Evolutionary conservation across 2,797 vertebrate genomes (phyloP), one percentile per base, ranked within the genome.

Genomic region (Xiphophorus birchmanni): DNA sequence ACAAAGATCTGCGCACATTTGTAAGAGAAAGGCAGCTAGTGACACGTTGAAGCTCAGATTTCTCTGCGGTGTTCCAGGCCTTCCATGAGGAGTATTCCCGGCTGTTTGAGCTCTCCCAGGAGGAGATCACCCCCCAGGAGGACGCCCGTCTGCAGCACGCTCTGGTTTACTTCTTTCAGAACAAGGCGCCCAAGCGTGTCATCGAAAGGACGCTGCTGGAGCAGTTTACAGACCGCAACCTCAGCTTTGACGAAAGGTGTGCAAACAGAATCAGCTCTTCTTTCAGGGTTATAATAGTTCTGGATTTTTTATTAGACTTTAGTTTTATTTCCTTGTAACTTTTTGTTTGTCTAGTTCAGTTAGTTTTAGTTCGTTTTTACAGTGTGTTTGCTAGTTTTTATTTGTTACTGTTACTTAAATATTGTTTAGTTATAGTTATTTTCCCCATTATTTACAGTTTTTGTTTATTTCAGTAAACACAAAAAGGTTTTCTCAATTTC

Each of bases 201-300:
- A 96, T 99, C 23, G 98, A 99, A 67, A 95, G 97, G 81, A 97
- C 97, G 1, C 96, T 99, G 58, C 95, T 99, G 5, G 98, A 99
- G 89, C 98, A 99, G 94, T 99, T 99, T 81, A 97, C 97, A 0
- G 97, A 99, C 92, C 97, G 94, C 80, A 99, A 99, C 92, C 96
- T 99, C 78, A 99, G 98, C 96, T 99, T 97, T 0, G 98, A 99
- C 0, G 98, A 99, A 79, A 96, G 98, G 98, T 99, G 98, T 98
- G 84, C 69, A 88, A 76, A 54, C 48, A 29, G 23, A 80, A 23
- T 74, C 15, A 18, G 77, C 32, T 21, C 29, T 0, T 48, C 6
- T 17, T 50, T 32, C 7, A 9, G 18, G 18, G 48, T 52, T 21
- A 52, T 26, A 26, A 26, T 52, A 3, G 9, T 54, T 54, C 23